A percentile compares a stretch with the other conserved stretches of the same genome.
Conservation (phyloP, 2,888 invertebrate species). For the Harmothoe impar region DNA sequence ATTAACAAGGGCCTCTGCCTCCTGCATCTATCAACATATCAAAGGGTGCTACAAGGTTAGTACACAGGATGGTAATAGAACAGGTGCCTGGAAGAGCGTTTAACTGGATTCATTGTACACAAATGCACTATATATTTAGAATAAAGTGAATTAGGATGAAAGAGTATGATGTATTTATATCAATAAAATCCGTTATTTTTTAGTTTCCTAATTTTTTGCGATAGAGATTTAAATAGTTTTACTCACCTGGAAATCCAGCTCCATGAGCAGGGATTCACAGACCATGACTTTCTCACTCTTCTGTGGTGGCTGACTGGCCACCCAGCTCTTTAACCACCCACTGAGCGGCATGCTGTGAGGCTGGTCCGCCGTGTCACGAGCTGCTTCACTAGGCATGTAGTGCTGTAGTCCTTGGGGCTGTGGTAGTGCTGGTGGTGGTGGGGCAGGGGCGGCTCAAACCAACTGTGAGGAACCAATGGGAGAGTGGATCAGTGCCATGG, state of each 20-base stretch:
- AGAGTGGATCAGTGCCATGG: too few relatives aligned
- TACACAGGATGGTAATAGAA: neutral
- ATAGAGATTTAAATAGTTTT: too few relatives aligned
- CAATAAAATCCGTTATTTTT: too few relatives aligned
- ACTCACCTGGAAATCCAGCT: slow-evolving; percentile 68
- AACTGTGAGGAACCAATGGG: too few relatives aligned
- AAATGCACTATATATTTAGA: too few relatives aligned
- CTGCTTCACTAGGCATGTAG: slow-evolving; percentile 1
- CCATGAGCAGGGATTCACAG: slow-evolving; percentile 68
- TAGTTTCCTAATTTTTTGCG: too few relatives aligned
- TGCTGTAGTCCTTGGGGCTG: neutral
- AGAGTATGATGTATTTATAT: too few relatives aligned
- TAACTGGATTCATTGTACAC: neutral
- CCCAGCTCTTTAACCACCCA: slow-evolving; percentile 51
- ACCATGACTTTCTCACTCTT: slow-evolving; percentile 63
- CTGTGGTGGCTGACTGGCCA: slow-evolving; percentile 61
- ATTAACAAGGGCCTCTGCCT: slow-evolving; percentile 73
- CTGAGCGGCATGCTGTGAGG: slow-evolving; percentile 34
- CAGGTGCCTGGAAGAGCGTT: neutral
- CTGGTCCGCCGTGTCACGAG: neutral
- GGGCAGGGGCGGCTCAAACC: neutral
- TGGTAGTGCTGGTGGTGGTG: neutral
- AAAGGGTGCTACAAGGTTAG: neutral
- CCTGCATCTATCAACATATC: slow-evolving; percentile 65
- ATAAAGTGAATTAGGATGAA: too few relatives aligned